Conservation (phyloP, 2,797 vertebrate genomes). For the Pagetopsis macropterus region DNA sequence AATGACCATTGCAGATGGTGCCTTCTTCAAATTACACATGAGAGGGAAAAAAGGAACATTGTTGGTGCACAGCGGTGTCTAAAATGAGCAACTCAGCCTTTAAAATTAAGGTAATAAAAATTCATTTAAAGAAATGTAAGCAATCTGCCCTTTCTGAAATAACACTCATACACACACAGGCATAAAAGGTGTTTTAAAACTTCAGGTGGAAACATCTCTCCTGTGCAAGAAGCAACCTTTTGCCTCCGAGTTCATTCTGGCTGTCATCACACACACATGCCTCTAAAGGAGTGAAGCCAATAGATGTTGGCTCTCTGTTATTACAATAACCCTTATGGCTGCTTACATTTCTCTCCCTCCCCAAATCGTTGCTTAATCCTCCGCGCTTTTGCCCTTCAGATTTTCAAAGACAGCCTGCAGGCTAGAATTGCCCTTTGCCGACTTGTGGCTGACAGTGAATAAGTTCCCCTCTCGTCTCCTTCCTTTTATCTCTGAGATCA, state of each 20-base stretch:
- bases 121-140: constrained; percentile 52
- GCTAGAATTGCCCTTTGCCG: constrained; percentile 84
- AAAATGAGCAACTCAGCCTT: constrained; percentile 23
- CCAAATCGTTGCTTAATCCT: constrained; percentile 77
- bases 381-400: constrained; percentile 80
- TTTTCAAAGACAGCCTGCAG: constrained; percentile 85
- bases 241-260: constrained; percentile 61
- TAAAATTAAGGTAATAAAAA: constrained; percentile 56
- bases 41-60: constrained; percentile 30
- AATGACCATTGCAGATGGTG: constrained; percentile 80
- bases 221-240: constrained; percentile 58
- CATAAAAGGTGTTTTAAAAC: constrained; percentile 48
- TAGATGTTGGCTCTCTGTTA: constrained; percentile 61
- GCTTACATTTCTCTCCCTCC: constrained; percentile 60
- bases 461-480: constrained; percentile 78
- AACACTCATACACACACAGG: background rate
- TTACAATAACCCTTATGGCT: constrained; percentile 69
- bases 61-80: constrained; percentile 29
- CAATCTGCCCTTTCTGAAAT: constrained; percentile 33
- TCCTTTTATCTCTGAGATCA: constrained; percentile 85
- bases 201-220: constrained; percentile 52
- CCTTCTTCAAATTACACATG: constrained; percentile 51
- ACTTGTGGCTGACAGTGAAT: constrained; percentile 83
- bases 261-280: constrained; percentile 54
- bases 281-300: constrained; percentile 42